phyloP scores from a whole-genome alignment of 1,140 invertebrate genomes.

The Diprion similis region DNA sequence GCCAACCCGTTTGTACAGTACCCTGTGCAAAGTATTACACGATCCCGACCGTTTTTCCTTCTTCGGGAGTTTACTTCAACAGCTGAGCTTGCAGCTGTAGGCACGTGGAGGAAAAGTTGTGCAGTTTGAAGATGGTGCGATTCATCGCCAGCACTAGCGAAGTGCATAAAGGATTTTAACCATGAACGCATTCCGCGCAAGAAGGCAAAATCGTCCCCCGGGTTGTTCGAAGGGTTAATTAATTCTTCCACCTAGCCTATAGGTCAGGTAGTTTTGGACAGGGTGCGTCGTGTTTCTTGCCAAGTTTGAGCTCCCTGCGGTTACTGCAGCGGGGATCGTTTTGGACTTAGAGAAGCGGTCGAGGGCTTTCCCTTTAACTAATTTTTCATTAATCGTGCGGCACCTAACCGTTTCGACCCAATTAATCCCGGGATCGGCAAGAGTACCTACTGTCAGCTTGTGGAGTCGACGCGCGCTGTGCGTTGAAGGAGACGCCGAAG shows the following conservation, averaged over 20 bases:
- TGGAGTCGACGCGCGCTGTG: not conserved
- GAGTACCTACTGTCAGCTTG: constrained; percentile 22
- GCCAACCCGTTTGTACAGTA: not conserved
- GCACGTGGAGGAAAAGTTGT: not conserved
- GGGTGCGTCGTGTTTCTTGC: not conserved
- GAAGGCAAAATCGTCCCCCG: too few species aligned
- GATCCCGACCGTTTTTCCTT: not conserved
- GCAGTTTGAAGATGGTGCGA: too few species aligned
- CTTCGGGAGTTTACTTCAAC: not conserved
- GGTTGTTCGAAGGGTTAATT: too few species aligned
- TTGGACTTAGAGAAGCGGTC: constrained; percentile 4
- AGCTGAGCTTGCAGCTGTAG: too few species aligned
- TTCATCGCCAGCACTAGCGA: too few species aligned
- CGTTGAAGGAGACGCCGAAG: constrained; percentile 13
- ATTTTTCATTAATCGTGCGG: constrained; percentile 7
- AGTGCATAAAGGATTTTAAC: too few species aligned
- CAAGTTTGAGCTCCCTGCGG: constrained; percentile 13
- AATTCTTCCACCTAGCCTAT: not conserved
- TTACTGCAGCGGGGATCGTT: constrained; percentile 1
- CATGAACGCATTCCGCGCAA: too few species aligned
- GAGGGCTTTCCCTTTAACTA: not conserved
- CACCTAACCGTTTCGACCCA: constrained; percentile 29
- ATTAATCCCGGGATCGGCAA: constrained; percentile 36
- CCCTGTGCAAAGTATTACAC: not conserved
- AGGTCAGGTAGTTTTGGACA: not conserved